phyloP scores from a whole-genome alignment of 2,113 vertebrate species.

The Felis chaus region DNA sequence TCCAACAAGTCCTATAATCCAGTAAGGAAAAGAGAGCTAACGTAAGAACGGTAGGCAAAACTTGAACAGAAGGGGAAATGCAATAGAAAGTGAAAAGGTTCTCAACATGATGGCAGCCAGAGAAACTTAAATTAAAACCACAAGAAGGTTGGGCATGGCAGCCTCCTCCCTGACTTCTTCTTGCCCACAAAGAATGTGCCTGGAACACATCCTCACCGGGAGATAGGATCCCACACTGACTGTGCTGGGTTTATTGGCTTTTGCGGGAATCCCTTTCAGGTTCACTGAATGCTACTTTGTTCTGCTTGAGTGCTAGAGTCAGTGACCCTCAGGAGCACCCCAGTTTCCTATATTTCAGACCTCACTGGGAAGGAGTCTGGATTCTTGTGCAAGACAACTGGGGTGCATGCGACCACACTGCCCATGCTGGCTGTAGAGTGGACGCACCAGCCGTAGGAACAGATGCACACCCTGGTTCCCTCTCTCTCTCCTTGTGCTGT shows the following conservation, averaged over 20 bases:
- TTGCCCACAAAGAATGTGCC: not conserved
- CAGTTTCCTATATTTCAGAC: too few relatives aligned
- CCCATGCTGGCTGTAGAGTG: not conserved
- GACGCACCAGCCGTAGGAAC: not conserved
- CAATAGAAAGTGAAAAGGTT: not conserved
- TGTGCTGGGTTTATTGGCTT: not conserved
- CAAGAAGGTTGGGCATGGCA: too few relatives aligned
- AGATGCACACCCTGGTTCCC: not conserved
- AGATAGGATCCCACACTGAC: not conserved
- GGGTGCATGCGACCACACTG: not conserved
- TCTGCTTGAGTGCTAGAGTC: not conserved
- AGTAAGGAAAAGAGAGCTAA: not conserved
- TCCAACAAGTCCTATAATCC: not conserved
- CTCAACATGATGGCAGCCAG: not conserved
- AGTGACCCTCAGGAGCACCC: not conserved
- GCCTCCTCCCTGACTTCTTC: too few relatives aligned
- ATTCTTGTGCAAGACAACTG: not conserved
- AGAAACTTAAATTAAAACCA: too few relatives aligned
- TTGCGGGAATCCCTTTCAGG: not conserved
- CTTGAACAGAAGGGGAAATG: not conserved
- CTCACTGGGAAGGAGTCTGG: too few relatives aligned
- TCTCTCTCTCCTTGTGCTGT: not conserved
- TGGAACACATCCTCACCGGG: not conserved
- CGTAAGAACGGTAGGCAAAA: not conserved
- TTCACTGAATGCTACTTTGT: not conserved